phyloP scores from a whole-genome alignment of 2,797 vertebrate genomes.

The Gymnothorax javanicus region DNA sequence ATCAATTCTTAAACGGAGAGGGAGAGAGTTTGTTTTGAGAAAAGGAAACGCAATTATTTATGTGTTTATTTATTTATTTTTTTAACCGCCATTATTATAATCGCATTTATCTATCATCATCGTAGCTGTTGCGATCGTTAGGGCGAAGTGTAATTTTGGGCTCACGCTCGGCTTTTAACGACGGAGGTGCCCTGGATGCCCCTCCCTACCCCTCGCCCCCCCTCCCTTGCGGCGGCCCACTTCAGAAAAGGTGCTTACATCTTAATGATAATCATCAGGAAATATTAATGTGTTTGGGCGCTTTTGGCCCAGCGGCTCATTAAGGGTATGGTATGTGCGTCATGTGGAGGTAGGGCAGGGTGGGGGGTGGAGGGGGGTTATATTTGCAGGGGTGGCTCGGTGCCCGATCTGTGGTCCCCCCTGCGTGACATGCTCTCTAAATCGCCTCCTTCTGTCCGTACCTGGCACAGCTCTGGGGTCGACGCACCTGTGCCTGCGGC shows the following conservation, averaged over 20 bases:
- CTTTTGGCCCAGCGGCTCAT: constrained; percentile 99
- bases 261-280: constrained; percentile 99
- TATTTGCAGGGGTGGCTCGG: constrained; percentile 84
- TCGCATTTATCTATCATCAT: constrained; percentile 63
- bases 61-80: constrained; percentile 49
- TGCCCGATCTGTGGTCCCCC: constrained; percentile 66
- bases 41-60: constrained; percentile 53
- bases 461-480: constrained; percentile 7
- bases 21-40: background rate
- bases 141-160: constrained; percentile 67
- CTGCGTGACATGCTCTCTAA: constrained; percentile 72
- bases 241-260: constrained; percentile 99
- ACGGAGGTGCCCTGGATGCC: constrained; percentile 65
- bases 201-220: constrained; percentile 61
- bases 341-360: constrained; percentile 39
- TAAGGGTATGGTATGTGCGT: constrained; percentile 55
- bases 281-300: constrained; percentile 99
- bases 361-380: constrained; percentile 6
- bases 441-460: constrained; percentile 72
- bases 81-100: constrained; percentile 69
- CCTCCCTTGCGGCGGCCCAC: constrained; percentile 79
- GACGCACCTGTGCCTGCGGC: background rate
- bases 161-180: constrained; percentile 66
- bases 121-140: constrained; percentile 50
- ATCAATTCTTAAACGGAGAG: background rate